phyloP scores from a whole-genome alignment of 2,888 invertebrate species.

The Melanotus villosus region DNA sequence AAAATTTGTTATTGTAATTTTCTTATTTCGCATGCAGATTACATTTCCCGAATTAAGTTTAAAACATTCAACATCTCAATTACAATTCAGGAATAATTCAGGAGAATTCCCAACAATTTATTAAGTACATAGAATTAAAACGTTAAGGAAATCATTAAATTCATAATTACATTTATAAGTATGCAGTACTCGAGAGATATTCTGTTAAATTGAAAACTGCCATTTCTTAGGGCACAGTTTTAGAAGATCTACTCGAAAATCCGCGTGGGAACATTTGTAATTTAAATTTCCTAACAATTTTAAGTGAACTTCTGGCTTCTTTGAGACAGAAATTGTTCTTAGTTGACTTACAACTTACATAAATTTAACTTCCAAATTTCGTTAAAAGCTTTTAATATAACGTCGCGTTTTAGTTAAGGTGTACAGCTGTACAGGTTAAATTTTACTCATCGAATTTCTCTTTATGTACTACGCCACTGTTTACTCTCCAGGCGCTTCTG shows the following conservation, averaged over 20 bases:
- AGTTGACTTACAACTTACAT: slow-evolving; percentile 14
- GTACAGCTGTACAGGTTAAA: neutral
- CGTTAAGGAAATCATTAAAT: neutral
- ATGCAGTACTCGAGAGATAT: neutral
- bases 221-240: slow-evolving; percentile 2
- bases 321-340: neutral
- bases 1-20: too few species aligned
- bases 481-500: neutral
- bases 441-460: neutral
- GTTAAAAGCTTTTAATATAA: slow-evolving; percentile 7
- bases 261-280: slow-evolving; percentile 10
- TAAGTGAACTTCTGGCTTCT: slow-evolving; percentile 5
- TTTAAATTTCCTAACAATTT: slow-evolving; percentile 14
- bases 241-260: slow-evolving; percentile 1
- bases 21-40: too few species aligned
- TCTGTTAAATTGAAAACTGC: neutral
- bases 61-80: neutral
- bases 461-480: slow-evolving; percentile 1
- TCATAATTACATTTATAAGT: neutral
- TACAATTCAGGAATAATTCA: neutral
- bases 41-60: neutral
- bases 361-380: slow-evolving; percentile 11
- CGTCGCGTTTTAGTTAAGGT: neutral
- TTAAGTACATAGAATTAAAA: neutral
- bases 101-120: neutral